These are phyloP conservation scores for Stenotaenia linearis DNA, from an alignment of 2,888 invertebrate species.

Conservation along the genomic window DNA sequence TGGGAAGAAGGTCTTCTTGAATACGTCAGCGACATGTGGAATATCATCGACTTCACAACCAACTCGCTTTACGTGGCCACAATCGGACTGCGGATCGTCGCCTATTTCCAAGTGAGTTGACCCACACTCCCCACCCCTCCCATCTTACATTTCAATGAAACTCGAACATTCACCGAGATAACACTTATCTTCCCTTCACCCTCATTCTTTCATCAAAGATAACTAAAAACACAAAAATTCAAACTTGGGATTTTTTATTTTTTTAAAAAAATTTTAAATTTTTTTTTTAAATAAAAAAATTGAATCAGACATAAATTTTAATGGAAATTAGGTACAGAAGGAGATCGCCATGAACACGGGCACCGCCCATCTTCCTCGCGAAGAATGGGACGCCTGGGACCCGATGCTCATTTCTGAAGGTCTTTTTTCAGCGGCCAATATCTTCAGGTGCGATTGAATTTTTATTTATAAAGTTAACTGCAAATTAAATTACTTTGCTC, in stretches of 20 bases:
- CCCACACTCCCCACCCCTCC: not conserved
- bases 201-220: too few species aligned
- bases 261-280: not conserved
- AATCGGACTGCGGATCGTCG: slow-evolving; percentile 86
- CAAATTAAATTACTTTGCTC: not conserved
- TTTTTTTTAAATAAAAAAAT: not conserved
- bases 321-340: slow-evolving; percentile 59
- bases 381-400: slow-evolving; percentile 97
- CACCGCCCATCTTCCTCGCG: slow-evolving; percentile 63
- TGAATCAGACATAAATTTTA: not conserved
- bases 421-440: slow-evolving; percentile 96
- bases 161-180: not conserved
- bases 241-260: too few species aligned
- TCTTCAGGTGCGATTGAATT: slow-evolving; percentile 55
- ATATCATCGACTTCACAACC: slow-evolving; percentile 97
- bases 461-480: not conserved
- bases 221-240: too few species aligned
- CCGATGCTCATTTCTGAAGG: slow-evolving; percentile 95
- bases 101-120: slow-evolving; percentile 78
- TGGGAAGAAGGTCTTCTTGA: slow-evolving; percentile 97
- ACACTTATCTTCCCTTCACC: too few species aligned
- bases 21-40: slow-evolving; percentile 99
- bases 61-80: slow-evolving; percentile 97
- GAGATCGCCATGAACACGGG: slow-evolving; percentile 53
- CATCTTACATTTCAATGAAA: not conserved